These are phyloP conservation scores for Hydrolagus colliei DNA, from an alignment of 2,797 vertebrate species.

Conservation along the genomic window DNA sequence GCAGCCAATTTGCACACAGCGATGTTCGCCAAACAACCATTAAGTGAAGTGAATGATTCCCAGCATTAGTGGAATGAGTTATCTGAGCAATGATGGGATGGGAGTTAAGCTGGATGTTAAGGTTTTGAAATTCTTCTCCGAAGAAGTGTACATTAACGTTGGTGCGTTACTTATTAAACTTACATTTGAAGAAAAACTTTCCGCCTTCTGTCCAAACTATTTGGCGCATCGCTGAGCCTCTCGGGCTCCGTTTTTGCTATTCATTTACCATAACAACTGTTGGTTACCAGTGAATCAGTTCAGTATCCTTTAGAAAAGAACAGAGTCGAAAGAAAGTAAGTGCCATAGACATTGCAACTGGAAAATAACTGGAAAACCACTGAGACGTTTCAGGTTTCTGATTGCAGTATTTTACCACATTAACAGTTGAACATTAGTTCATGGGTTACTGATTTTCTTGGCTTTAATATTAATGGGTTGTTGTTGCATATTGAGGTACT, in stretches of 20 bases:
- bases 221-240: not conserved
- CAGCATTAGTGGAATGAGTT: no score
- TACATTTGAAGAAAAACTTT: not conserved
- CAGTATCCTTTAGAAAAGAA: not conserved
- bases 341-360: not conserved
- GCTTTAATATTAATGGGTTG: no score
- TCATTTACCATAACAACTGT: not conserved
- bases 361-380: not conserved
- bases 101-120: not conserved
- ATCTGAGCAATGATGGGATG: no score
- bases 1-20: no score
- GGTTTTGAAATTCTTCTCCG: not conserved
- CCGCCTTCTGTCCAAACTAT: slow-evolving; percentile 1
- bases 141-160: slow-evolving; percentile 6
- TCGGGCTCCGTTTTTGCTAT: not conserved
- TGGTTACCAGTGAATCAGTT: not conserved
- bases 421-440: no score
- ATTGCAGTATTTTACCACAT: no score
- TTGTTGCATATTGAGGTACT: no score
- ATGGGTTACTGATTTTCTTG: not conserved
- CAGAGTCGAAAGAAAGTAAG: not conserved
- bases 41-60: no score
- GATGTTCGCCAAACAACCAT: no score
- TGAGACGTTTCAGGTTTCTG: not conserved
- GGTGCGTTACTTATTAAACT: not conserved